phyloP scores from a whole-genome alignment of 1,140 invertebrate genomes.

The Trypoxylus dichotomus region DNA sequence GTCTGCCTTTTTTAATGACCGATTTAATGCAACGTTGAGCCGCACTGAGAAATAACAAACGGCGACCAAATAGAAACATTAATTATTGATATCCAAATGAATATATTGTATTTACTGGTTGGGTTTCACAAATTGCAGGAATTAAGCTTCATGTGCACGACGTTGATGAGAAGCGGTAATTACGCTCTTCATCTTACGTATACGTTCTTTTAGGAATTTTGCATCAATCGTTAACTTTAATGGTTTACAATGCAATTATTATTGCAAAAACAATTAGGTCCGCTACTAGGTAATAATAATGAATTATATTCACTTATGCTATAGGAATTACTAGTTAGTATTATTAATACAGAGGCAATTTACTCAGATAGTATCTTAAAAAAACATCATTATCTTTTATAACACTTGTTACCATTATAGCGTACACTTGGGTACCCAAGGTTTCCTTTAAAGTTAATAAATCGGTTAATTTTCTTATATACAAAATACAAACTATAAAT shows the following conservation, averaged over 20 bases:
- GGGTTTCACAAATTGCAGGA: neutral
- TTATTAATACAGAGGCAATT: neutral
- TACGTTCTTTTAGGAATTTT: neutral
- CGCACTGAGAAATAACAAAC: neutral
- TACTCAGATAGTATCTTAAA: too few relatives aligned
- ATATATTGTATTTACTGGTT: neutral
- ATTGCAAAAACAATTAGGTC: neutral
- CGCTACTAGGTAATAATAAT: neutral
- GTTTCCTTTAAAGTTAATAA: too few relatives aligned
- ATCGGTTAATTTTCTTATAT: too few relatives aligned
- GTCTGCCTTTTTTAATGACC: neutral
- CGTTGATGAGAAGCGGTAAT: neutral
- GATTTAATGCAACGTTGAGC: slow-evolving; percentile 11
- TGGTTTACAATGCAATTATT: neutral
- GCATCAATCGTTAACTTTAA: neutral
- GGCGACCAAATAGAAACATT: neutral
- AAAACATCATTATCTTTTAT: too few relatives aligned
- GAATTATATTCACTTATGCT: neutral
- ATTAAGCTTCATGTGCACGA: neutral
- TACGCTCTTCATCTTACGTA: neutral
- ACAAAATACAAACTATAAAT: too few relatives aligned
- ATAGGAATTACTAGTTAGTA: neutral
- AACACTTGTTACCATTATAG: too few relatives aligned
- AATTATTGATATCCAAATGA: slow-evolving; percentile 9
- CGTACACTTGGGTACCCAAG: too few relatives aligned